Percentiles rank a stretch among this genome's conserved stretches.
phyloP scores from a whole-genome alignment of 2,797 vertebrate genomes.

The Diglossa cyanea region DNA sequence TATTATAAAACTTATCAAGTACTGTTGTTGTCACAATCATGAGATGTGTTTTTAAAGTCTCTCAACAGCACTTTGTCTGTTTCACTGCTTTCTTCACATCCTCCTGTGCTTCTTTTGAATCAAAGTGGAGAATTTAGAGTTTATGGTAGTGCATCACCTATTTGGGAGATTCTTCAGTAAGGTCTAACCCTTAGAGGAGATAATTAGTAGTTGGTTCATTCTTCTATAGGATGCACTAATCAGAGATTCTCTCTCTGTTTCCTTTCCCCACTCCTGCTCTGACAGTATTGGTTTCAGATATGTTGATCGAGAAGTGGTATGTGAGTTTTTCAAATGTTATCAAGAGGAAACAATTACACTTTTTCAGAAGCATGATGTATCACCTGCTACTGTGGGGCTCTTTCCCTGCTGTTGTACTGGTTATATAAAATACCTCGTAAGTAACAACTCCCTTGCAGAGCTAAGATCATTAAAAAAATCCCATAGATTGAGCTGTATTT shows the following conservation, averaged over 20 bases:
- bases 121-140: neutral
- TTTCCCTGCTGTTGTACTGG: neutral
- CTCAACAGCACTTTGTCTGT: fast-evolving
- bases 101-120: neutral
- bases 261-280: neutral
- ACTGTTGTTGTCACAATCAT: fast-evolving
- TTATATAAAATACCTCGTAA: neutral
- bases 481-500: neutral
- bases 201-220: neutral
- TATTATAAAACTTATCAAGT: fast-evolving
- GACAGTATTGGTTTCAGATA: neutral
- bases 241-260: neutral
- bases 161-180: neutral
- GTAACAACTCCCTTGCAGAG: neutral
- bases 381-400: neutral
- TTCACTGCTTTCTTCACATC: neutral
- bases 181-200: neutral
- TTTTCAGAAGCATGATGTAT: neutral
- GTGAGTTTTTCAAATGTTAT: neutral
- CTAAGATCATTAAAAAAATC: neutral
- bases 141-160: neutral
- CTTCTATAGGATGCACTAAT: neutral
- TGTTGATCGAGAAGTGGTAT: neutral
- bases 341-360: neutral
- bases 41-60: neutral